Evolutionary conservation across 30 jellyfish, hydroid and myxozoan genomes (phyloP), one percentile per base, ranked within the genome.

Genomic region (Aurelia sp.): DNA sequence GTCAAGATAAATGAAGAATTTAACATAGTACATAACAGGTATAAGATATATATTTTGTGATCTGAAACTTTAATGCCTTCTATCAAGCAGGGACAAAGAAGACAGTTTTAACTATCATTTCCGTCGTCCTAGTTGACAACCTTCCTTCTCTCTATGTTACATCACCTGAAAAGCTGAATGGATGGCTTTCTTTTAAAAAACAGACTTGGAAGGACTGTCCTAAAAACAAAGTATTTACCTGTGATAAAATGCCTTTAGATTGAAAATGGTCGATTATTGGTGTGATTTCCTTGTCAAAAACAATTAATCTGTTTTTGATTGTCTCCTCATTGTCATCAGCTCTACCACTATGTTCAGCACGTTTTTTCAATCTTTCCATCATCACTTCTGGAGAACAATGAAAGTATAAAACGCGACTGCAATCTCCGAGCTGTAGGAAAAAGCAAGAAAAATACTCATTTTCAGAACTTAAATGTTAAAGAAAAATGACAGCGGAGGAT

Each of bases 291-390:
- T 67, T 77, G 40, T 95, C 92, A 85, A 95, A 95, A 16, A 85
- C 85, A 18, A 58, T 72, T 65, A 95, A 78, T 81, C 99, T 73
- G 51, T 89, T 90, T 72, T 85, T 85, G 66, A 95, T 90, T 13
- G 99, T 89, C 51, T 90, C 99, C 68, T 84, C 95, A 67, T 95
- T 95, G 51, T 95, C 99, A 67, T 95, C 99, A n/a, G 84, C 81
- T 69, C 99, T 89, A 17, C 97, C 97, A 80, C 99, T 95, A 27
- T 57, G 80, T 63, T 63, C 91, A n/a, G 93, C 97, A 10, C 99
- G 89, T 58, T 90, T 81, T 35, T 89, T 65, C 88, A 95, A 60
- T 57, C 92, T 80, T 47, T 85, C 98, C 18, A 63, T 63, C 96
- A 91, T 76, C 18, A 63, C 87, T 9, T 85, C 98, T 0, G 80